Evolutionary conservation across 2,797 vertebrate genomes (phyloP), one percentile per base, ranked within the genome.

Genomic region (Neostethus bicornis): DNA sequence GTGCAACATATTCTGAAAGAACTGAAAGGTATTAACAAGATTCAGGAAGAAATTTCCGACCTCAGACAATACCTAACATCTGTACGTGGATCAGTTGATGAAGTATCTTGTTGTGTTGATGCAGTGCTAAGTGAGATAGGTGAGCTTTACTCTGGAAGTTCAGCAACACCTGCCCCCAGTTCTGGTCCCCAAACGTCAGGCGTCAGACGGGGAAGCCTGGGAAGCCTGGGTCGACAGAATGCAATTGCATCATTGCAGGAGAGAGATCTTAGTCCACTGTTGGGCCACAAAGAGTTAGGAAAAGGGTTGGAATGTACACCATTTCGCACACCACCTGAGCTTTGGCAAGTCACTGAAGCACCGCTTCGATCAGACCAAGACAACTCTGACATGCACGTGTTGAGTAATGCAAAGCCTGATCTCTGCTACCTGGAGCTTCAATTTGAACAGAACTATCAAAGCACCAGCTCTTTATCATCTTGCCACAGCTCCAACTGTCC

Each of bases 1-100:
- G 91, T 93, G 16, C 90, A 92, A 10, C 87, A 93, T 75, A 92
- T 93, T 44, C 57, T 93, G 5, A 93, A 93, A 74, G 92, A 93
- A 67, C 83, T 93, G 7, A 90, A 90, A 61, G 92, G 92, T 25
- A 93, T 93, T 41, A 92, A 93, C 73, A 92, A 91, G 77, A 93
- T 93, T 50, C 92, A 93, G 58, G 92, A 92, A 65, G 92, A 93
- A 77, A 90, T 93, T 32, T 92, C 91, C 5, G 91, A 92, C 73
- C 78, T 93, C 37, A 87, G 90, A 61, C 77, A 92, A 26, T 93
- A 93, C 68, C 74, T 93, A 38, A 86, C 91, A 11, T 93, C 92
- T 4, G 92, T 93, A 14, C 86, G 91, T 44, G 92, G 92, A 37
- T 93, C 92, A 0, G 92, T 93, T 56, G 92, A 93, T 54, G 90